Conservation (phyloP, 2,113 vertebrate genomes). For the Bos javanicus region DNA sequence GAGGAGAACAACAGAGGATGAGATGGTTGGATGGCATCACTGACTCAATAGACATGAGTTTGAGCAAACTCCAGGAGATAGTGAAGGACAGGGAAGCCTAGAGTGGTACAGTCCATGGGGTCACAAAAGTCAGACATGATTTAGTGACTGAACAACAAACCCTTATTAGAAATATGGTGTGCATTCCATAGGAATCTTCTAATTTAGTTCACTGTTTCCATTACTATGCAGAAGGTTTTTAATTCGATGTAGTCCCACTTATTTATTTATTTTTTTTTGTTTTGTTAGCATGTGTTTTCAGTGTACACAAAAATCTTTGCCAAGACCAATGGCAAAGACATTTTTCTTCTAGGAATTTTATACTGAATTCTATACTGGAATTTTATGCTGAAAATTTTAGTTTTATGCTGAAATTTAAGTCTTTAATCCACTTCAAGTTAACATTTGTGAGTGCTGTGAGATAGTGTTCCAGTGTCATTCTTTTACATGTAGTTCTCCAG, state of each 20-base stretch:
- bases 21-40: not conserved
- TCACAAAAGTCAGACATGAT: not conserved
- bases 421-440: not conserved
- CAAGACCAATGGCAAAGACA: not conserved
- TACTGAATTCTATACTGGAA: not conserved
- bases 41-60: not conserved
- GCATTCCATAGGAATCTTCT: not conserved
- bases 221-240: not conserved
- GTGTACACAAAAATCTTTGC: not conserved
- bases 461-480: not conserved
- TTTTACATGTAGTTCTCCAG: not conserved
- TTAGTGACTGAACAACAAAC: not conserved
- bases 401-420: not conserved
- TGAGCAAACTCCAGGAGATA: not conserved
- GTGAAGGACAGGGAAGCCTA: not conserved
- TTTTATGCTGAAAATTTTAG: not conserved
- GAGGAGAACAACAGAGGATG: not conserved
- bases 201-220: not conserved
- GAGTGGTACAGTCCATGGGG: not conserved
- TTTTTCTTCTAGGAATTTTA: not conserved
- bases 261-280: not conserved
- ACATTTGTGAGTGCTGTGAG: not conserved
- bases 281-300: not conserved
- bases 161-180: not conserved
- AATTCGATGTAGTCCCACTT: not conserved